phyloP scores from a whole-genome alignment of 2,113 vertebrate genomes.

The Oceanites oceanicus region DNA sequence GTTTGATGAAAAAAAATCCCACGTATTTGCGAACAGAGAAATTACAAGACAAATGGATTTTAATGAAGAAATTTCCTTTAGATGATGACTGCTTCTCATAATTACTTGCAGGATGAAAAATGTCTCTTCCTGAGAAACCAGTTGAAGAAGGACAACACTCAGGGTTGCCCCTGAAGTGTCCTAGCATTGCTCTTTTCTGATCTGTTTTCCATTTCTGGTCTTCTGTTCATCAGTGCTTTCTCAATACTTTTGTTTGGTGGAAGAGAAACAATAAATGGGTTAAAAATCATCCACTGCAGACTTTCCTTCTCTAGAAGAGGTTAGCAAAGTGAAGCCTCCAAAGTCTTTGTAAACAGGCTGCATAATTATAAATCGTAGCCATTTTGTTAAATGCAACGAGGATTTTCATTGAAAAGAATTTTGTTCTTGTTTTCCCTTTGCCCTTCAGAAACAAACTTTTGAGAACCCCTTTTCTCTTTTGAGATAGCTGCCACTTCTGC shows the following conservation, averaged over 20 bases:
- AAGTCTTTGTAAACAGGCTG: neutral
- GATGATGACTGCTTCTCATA: neutral
- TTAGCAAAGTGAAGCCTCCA: neutral
- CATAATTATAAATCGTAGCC: neutral
- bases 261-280: neutral
- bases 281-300: neutral
- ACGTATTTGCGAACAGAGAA: neutral
- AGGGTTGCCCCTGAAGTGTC: neutral
- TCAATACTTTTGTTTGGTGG: neutral
- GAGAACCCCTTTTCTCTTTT: neutral
- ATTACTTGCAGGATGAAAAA: neutral
- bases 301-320: neutral
- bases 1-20: neutral
- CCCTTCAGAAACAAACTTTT: neutral
- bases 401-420: neutral
- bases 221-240: neutral
- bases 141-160: neutral
- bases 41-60: conserved; percentile 1
- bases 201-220: neutral
- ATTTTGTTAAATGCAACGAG: neutral
- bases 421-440: neutral
- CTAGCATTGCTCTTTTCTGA: neutral
- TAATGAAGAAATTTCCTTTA: conserved; percentile 30
- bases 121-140: neutral
- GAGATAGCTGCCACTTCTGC: neutral